Evolutionary conservation across 2,888 invertebrate species (phyloP).

Genomic region (Malacosoma neustria): DNA sequence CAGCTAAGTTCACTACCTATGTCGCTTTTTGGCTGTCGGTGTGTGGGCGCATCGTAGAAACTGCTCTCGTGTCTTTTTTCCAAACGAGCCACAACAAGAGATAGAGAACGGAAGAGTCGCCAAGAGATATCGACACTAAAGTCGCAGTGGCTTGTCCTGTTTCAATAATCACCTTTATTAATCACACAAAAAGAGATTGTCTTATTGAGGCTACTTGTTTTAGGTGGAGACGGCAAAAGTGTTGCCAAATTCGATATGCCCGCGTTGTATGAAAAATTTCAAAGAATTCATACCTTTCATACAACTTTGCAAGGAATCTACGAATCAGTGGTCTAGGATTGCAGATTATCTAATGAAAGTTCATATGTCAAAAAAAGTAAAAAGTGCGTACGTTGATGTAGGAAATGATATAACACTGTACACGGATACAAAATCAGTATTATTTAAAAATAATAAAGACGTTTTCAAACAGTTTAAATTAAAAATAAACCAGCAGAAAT

Average conservation of each 20-base stretch:
- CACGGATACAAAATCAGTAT: neutral
- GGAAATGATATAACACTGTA: slow-evolving; percentile 12
- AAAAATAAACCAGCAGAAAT: slow-evolving; percentile 7
- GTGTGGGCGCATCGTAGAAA: too few species aligned
- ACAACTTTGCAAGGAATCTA: slow-evolving; percentile 26
- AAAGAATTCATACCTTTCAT: slow-evolving; percentile 26
- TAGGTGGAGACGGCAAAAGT: slow-evolving; percentile 33
- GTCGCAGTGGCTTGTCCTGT: too few species aligned
- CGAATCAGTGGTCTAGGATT: slow-evolving; percentile 27
- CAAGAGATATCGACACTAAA: too few species aligned
- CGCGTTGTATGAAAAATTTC: slow-evolving; percentile 21
- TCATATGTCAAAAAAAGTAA: slow-evolving; percentile 15
- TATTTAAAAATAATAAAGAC: slow-evolving; percentile 8
- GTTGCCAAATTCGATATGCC: slow-evolving; percentile 34
- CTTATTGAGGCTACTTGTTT: slow-evolving; percentile 25
- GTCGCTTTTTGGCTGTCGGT: too few species aligned
- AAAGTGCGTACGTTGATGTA: slow-evolving; percentile 25
- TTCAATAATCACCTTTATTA: too few species aligned
- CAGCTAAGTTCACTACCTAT: too few species aligned
- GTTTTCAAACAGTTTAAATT: slow-evolving; percentile 13
- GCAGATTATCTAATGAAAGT: slow-evolving; percentile 17
- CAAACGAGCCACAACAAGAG: too few species aligned
- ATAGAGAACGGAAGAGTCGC: too few species aligned
- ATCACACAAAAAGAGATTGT: too few species aligned
- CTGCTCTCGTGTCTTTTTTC: too few species aligned